Percentiles rank a stretch among this genome's conserved stretches.
These are phyloP conservation scores for Onthophagus taurus DNA, from an alignment of 1,140 invertebrate genomes.

Conservation along the genomic window DNA sequence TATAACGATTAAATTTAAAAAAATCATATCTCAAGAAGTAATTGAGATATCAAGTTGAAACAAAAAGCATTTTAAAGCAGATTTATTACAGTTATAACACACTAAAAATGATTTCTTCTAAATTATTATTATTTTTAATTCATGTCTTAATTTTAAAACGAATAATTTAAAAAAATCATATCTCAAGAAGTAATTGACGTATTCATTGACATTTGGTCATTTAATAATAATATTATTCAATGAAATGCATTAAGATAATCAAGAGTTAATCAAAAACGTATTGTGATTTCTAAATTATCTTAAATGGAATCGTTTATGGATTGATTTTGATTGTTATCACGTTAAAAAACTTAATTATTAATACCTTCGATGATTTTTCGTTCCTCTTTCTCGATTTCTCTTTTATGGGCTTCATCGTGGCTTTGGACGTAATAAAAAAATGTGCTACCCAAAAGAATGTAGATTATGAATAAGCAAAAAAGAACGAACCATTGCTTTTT, in stretches of 20 bases:
- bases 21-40: no score
- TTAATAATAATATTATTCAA: background rate
- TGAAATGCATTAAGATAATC: background rate
- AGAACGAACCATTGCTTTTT: constrained; percentile 70
- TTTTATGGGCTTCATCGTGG: constrained; percentile 49
- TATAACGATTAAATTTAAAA: no score
- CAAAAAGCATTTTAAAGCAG: no score
- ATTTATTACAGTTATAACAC: no score
- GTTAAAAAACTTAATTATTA: constrained; percentile 31
- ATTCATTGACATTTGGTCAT: background rate
- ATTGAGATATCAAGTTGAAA: no score
- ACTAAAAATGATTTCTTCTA: no score
- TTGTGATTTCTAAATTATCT: background rate
- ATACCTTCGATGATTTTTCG: constrained; percentile 61
- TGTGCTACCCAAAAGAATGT: constrained; percentile 63
- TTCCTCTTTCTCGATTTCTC: constrained; percentile 46
- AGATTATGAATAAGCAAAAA: constrained; percentile 63
- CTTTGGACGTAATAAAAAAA: constrained; percentile 72
- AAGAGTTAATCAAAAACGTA: background rate
- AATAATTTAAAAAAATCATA: no score
- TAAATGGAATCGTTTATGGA: background rate
- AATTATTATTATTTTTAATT: no score
- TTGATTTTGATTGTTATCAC: no score
- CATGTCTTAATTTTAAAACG: no score
- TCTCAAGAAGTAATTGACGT: background rate